phyloP scores from a whole-genome alignment of 2,113 vertebrate genomes.

The Phalacrocorax carbo region DNA sequence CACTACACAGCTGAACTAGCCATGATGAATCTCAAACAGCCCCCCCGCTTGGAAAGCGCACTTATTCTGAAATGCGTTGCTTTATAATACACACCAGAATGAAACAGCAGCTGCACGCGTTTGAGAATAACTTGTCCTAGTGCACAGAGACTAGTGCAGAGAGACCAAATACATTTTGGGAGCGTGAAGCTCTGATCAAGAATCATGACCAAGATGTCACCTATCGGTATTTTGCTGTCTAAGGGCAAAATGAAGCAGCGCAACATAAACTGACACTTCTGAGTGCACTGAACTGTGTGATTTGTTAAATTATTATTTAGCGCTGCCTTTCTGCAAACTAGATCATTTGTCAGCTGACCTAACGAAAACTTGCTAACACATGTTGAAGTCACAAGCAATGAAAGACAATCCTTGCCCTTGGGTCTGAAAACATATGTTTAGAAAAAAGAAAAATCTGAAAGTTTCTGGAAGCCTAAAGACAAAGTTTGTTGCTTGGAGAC shows the following conservation, averaged over 20 bases:
- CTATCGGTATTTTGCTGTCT: background rate
- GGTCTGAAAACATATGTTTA: background rate
- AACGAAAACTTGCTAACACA: background rate
- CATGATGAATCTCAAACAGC: slow-evolving; percentile 3
- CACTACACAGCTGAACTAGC: slow-evolving; percentile 9
- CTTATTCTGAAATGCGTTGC: background rate
- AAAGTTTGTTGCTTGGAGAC: background rate
- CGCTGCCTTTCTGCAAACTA: background rate
- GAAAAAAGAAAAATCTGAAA: background rate
- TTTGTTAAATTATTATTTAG: background rate
- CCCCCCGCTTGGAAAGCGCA: background rate
- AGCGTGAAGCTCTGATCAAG: background rate
- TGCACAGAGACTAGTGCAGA: background rate
- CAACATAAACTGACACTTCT: background rate
- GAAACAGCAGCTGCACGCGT: background rate
- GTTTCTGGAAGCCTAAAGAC: background rate
- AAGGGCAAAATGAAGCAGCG: background rate
- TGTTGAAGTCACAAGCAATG: background rate
- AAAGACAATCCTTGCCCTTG: background rate
- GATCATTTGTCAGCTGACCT: background rate
- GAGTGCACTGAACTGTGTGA: background rate
- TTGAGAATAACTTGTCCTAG: background rate
- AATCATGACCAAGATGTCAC: background rate
- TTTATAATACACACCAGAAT: background rate
- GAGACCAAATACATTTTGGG: background rate